Base-by-base conservation (phyloP, 2,797 vertebrate genomes). In the Salmo trutta region DNA sequence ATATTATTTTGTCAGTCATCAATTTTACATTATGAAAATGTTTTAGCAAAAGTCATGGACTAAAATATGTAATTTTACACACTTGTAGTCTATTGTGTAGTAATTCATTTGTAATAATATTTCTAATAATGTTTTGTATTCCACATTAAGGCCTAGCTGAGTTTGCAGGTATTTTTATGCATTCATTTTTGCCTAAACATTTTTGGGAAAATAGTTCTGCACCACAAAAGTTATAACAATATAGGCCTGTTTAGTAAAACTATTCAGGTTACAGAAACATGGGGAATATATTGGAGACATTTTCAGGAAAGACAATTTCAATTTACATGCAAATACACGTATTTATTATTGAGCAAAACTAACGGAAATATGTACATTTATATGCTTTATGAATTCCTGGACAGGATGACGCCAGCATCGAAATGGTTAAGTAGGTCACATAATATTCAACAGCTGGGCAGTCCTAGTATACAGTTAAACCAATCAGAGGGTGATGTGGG, bases 401-500 rank as follows among this genome's bases (percentile, higher is more conserved):
- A 10, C 10, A 66, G 27, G 15, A 68, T 33, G 29, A 68, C 16
- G 16, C 66, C 27, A 41, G 33, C 47, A 53, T 33, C 17, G 33
- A 51, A 41, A 3, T 75, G 10, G 24, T 51, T 27, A 72, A 75
- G 72, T 59, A 70, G 77, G 73, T 75, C 41, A 75, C 53, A 27
- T 27, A 52, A 79, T 70, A 75, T 62, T 27, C 14, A 27, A 41
- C 66, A 73, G 62, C 53, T 31, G 53, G 17, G 77, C 41, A 66
- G 14, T 56, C 52, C 71, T 31, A 24, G 53, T 36, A 10, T 27
- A 59, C 51, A 47, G 29, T 64, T 72, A 1, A 59, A 36, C 76
- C 76, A 80, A 83, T 80, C 69, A 69, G 74, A 71, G 52, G 47
- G 17, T 41, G 51, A 33, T 33, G 53, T 66, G 65, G 65, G 29